These are phyloP conservation scores for Euborellia annulipes DNA, from an alignment of 1,140 invertebrate species.

Conservation along the genomic window DNA sequence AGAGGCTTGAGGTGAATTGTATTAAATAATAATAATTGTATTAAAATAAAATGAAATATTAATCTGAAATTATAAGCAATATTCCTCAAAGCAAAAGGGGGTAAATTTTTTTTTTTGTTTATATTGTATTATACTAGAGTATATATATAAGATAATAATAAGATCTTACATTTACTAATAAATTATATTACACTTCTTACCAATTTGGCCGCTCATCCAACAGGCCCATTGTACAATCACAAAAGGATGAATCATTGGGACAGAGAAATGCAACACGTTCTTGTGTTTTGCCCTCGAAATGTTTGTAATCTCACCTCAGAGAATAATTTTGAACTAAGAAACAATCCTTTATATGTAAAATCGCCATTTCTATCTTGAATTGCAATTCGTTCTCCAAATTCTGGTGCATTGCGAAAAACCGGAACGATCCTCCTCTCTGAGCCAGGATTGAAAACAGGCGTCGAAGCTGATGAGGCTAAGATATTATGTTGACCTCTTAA, in stretches of 20 bases:
- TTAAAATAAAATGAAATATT: too few relatives aligned
- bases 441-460: too few relatives aligned
- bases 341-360: conserved; percentile 46
- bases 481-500: too few relatives aligned
- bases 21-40: too few relatives aligned
- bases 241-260: conserved; percentile 61
- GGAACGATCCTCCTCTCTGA: conserved; percentile 21
- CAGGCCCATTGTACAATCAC: conserved; percentile 67
- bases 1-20: too few relatives aligned
- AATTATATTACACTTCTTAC: conserved; percentile 28
- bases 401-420: conserved; percentile 44
- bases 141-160: too few relatives aligned
- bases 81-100: too few relatives aligned
- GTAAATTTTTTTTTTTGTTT: too few relatives aligned
- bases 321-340: conserved; percentile 31
- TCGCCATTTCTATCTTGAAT: conserved; percentile 39
- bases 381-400: conserved; percentile 40
- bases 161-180: too few relatives aligned
- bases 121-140: too few relatives aligned
- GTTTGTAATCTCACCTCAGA: conserved; percentile 26
- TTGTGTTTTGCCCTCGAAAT: conserved; percentile 36
- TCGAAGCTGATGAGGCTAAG: too few relatives aligned
- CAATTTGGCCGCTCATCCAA: conserved; percentile 73
- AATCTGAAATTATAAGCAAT: too few relatives aligned
- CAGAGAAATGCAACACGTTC: conserved; percentile 61